Percentiles rank a stretch among this genome's conserved stretches.
phyloP scores from a whole-genome alignment of 2,113 vertebrate genomes.

The Colius striatus region DNA sequence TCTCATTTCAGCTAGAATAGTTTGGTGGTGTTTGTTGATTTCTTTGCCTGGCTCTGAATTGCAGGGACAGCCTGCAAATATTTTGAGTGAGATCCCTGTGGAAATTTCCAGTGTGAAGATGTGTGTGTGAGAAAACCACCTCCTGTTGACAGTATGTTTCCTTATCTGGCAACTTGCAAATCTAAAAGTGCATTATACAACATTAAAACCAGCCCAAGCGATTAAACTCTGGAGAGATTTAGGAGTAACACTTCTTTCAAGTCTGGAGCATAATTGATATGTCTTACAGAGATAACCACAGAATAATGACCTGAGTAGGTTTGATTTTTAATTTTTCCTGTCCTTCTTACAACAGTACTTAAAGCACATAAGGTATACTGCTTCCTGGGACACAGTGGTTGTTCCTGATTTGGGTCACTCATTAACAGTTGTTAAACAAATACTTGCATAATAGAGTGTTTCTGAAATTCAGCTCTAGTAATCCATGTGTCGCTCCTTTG shows the following conservation, averaged over 20 bases:
- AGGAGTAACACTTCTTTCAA: not conserved
- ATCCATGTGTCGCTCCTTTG: not conserved
- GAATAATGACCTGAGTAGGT: not conserved
- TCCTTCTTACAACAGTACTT: not conserved
- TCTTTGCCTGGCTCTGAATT: not conserved
- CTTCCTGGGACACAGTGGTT: not conserved
- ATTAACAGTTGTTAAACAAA: not conserved
- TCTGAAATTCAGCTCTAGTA: not conserved
- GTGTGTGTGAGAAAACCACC: not conserved
- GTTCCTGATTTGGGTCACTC: not conserved
- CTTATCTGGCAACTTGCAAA: not conserved
- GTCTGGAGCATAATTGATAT: not conserved
- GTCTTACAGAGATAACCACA: not conserved
- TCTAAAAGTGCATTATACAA: not conserved
- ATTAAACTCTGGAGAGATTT: not conserved
- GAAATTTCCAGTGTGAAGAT: slow-evolving; percentile 14
- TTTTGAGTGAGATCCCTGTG: not conserved
- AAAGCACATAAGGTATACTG: not conserved
- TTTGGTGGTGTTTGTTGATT: not conserved
- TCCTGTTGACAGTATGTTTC: not conserved
- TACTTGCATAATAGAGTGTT: not conserved
- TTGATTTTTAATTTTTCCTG: not conserved
- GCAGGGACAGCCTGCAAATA: not conserved
- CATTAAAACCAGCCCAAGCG: not conserved
- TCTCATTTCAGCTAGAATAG: not conserved